phyloP scores from a whole-genome alignment of 2,113 vertebrate genomes.

The Clarias batrachus region DNA sequence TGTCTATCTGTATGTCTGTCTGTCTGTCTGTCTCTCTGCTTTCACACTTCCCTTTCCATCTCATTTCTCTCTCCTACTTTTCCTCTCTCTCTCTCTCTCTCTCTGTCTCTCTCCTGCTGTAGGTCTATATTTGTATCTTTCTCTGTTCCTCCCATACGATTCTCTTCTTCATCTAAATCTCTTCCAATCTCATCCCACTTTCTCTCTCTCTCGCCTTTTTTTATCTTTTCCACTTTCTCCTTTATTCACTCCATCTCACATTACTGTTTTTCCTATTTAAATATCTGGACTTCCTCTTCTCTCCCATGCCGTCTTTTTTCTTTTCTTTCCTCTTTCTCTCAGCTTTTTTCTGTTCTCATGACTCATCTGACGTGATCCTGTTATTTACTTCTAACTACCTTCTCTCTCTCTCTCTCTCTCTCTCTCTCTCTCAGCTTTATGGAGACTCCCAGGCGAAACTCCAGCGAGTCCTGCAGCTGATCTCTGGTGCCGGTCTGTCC shows the following conservation, averaged over 20 bases:
- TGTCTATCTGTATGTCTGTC: too few relatives aligned
- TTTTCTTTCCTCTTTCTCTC: neutral
- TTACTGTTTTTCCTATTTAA: neutral
- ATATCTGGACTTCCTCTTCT: neutral
- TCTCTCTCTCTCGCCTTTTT: neutral
- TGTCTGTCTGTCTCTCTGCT: neutral
- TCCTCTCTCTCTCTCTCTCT: conserved; percentile 10
- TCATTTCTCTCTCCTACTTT: conserved; percentile 13
- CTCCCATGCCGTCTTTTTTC: neutral
- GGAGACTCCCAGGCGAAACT: conserved; percentile 92
- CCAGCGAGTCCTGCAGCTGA: conserved; percentile 85
- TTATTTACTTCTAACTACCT: too few relatives aligned
- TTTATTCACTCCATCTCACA: neutral
- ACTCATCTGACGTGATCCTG: too few relatives aligned
- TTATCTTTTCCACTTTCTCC: too few relatives aligned
- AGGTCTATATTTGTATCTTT: conserved; percentile 12
- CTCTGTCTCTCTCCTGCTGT: conserved; percentile 13
- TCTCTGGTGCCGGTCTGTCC: conserved; percentile 91
- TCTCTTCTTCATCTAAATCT: neutral
- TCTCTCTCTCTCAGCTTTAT: conserved; percentile 75
- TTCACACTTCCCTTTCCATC: neutral
- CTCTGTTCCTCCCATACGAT: conserved; percentile 39
- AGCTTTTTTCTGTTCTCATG: too few relatives aligned
- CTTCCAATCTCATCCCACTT: neutral
- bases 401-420: conserved; percentile 2